Base-by-base conservation (phyloP, 2,797 vertebrate genomes). In the Sylvia borin region DNA sequence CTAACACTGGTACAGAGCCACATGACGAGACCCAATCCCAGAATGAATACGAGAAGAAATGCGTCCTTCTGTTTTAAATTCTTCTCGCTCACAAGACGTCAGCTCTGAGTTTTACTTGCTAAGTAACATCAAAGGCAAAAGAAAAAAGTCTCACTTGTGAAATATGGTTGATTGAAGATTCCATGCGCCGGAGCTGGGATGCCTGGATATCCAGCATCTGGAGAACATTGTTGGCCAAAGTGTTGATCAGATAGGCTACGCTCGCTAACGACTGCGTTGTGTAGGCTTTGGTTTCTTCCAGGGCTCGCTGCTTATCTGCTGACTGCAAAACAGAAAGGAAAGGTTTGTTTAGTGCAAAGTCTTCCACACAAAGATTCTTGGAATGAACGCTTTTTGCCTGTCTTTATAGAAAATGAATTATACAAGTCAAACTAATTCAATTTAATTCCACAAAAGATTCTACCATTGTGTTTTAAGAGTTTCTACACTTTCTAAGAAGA, bases 131-230 rank as follows among this genome's bases (percentile, higher is more conserved):
- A 80, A 51, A 60, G 79, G 74, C 29, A 70, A 76, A 88, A 20
- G 36, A 78, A 80, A 87, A 24, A 67, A 66, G 32, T 85, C 98
- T 97, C 94, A 99, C 99, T 98, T 99, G 99, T 89, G 99, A 99
- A 97, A 99, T 99, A 95, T 99, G 99, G 97, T 99, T 99, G 98
- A 99, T 99, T 92, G 99, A 99, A 70, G 99, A 99, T 95, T 99
- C 99, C 99, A 99, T 99, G 88, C 99, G 99, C 53, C 99, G 98
- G 67, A 99, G 98, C 93, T 99, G 99, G 53, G 99, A 99, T 38
- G 99, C 99, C 97, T 99, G 99, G 95, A 99, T 99, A 97, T 99
- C 99, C 94, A 99, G 98, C 99, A 99, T 99, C 91, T 99, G 99
- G 61, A 99, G 98, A 72, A 99, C 99, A 98, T 99, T 99, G 98